Conservation (phyloP, 2,797 vertebrate genomes). For the Poeciliopsis paucimaculata region DNA sequence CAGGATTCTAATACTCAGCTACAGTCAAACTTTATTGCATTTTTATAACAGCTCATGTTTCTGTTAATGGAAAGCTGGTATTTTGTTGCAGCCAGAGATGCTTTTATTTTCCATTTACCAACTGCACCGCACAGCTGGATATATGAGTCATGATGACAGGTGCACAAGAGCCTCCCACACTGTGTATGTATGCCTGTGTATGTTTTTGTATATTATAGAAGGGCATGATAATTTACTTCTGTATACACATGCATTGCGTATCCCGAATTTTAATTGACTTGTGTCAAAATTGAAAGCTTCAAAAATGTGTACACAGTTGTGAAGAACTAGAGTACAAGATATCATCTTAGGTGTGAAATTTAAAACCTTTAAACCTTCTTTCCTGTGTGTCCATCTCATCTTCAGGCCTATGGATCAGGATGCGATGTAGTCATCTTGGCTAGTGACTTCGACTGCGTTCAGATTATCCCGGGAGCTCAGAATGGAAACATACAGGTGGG, state of each 20-base stretch:
- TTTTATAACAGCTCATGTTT: not conserved
- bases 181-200: not conserved
- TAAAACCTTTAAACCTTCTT: not conserved
- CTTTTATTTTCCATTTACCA: not conserved
- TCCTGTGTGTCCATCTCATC: slow-evolving; percentile 9
- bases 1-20: not conserved
- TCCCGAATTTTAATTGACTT: not conserved
- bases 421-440: slow-evolving; percentile 98
- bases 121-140: not conserved
- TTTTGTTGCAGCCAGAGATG: not conserved
- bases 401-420: slow-evolving; percentile 95
- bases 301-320: not conserved
- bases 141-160: not conserved
- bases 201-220: not conserved
- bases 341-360: not conserved
- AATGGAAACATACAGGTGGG: slow-evolving; percentile 99
- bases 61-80: not conserved
- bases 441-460: slow-evolving; percentile 97
- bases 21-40: not conserved
- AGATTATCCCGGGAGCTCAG: slow-evolving; percentile 98
- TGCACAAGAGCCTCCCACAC: not conserved
- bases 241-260: too few species aligned
- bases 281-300: not conserved
- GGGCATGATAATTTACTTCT: not conserved
- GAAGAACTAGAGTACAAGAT: not conserved